Base-by-base conservation (phyloP, 2,888 invertebrate species). In the Drosophila phalerata region DNA sequence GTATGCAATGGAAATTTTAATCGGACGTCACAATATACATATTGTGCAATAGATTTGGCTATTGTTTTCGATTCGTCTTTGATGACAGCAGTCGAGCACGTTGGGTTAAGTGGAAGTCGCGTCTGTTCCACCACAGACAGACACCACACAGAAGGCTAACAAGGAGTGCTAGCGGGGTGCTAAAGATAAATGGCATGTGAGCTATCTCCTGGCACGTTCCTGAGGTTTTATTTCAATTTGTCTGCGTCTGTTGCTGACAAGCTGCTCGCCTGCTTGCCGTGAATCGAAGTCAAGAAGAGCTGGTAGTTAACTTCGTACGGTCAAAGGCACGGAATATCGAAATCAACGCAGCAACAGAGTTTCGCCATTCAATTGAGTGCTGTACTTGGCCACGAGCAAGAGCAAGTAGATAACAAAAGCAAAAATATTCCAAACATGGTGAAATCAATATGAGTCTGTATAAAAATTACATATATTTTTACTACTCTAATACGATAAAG, bases 161-260 rank as follows among this genome's bases (percentile, higher is more conserved):
- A 63, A 65, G 64, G 38, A n/a, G 32, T 57, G 49, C 52, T 53
- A 37, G 47, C 40, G 28, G 51, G 30, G 32, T 19, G 40, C 32
- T 49, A 6, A 55, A 71, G 78, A 77, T 84, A 67, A 66, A 81
- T 81, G 63, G 69, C 51, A 57, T 57, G 52, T 48, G 45, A 66
- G 53, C 42, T 52, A 65, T 58, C 52, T 48, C 15, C 32, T 49
- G 42, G 48, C 49, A 69, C 40, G 17, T 61, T 52, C 32, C 38
- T 52, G 63, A 43, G 72, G 68, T 49, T 61, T 48, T 49, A 56
- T 68, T 67, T 53, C 37, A 48, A 4, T 56, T 52, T 32, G 30
- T 47, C 52, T 49, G 43, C 19, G 22, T 22, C 43, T 60, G 63
- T 22, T 37, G 11, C 60, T 61, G 57, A 38, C 77, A 78, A 62